Conservation (phyloP, 2,113 vertebrate genomes). For the Albula glossodonta region DNA sequence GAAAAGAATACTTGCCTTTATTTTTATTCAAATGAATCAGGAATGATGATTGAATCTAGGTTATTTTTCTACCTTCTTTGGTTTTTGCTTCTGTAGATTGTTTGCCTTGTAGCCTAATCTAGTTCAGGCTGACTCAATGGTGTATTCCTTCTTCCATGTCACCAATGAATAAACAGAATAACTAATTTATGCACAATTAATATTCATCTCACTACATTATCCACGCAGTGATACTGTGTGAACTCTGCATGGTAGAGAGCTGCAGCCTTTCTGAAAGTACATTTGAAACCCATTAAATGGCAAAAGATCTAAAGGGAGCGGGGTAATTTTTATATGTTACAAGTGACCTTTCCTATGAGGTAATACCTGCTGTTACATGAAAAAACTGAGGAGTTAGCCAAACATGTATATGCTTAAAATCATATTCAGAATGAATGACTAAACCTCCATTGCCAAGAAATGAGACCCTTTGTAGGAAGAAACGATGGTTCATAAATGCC, state of each 20-base stretch:
- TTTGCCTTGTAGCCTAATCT: not conserved
- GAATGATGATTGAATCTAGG: no score
- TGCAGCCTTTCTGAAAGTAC: not conserved
- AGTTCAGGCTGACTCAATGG: not conserved
- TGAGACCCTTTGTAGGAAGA: constrained; percentile 46
- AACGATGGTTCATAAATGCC: constrained; percentile 52
- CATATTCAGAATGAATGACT: constrained; percentile 48
- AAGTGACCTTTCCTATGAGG: constrained; percentile 34
- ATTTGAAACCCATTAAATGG: constrained; percentile 2
- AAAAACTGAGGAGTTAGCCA: constrained; percentile 17
- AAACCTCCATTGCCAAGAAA: constrained; percentile 40
- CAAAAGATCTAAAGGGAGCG: not conserved
- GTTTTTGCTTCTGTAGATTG: not conserved
- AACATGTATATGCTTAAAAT: constrained; percentile 36
- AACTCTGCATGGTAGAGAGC: not conserved
- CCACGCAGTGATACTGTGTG: not conserved
- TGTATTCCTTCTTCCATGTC: not conserved
- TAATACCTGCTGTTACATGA: constrained; percentile 25
- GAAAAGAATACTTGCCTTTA: no score
- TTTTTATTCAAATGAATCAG: no score
- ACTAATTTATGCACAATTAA: not conserved
- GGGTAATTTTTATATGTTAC: constrained; percentile 8
- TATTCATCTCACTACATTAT: not conserved
- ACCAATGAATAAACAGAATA: not conserved
- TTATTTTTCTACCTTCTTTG: not conserved